Evolutionary conservation across 2,888 invertebrate genomes (phyloP).

Genomic region (Acanthopleura granulata): DNA sequence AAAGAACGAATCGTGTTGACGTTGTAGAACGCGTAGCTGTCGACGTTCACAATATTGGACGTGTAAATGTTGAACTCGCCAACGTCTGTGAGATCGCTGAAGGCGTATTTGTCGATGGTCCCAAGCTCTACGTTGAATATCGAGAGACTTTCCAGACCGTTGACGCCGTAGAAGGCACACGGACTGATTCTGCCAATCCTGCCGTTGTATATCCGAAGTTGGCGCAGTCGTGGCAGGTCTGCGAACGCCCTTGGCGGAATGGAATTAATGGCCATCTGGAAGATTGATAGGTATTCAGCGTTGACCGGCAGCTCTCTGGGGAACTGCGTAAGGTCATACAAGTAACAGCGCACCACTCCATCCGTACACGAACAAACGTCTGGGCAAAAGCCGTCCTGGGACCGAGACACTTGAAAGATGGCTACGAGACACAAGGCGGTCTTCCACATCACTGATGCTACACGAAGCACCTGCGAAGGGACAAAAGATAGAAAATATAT

Average conservation of each 20-base stretch:
- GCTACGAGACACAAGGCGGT: neutral
- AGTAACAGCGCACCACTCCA: conserved; percentile 5
- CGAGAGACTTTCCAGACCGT: conserved; percentile 27
- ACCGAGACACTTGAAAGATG: neutral
- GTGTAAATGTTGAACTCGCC: conserved; percentile 21
- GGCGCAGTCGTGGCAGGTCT: neutral
- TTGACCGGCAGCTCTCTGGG: neutral
- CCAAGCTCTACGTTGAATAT: conserved; percentile 29
- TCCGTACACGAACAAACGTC: conserved; percentile 6
- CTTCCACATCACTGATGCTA: conserved; percentile 3
- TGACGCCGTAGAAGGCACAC: conserved; percentile 27
- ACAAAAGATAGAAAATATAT: no score
- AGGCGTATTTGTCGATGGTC: conserved; percentile 29
- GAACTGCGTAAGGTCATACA: neutral
- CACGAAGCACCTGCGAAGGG: neutral
- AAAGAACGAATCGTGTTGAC: conserved; percentile 23
- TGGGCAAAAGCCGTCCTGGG: neutral
- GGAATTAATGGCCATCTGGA: conserved; percentile 13
- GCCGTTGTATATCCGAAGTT: conserved; percentile 9
- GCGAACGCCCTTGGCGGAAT: conserved; percentile 14
- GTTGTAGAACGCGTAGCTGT: conserved; percentile 34
- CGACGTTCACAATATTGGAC: conserved; percentile 32
- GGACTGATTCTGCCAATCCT: conserved; percentile 27
- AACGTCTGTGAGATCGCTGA: conserved; percentile 26
- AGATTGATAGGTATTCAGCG: conserved; percentile 1